Percentiles rank a stretch among this genome's conserved stretches.
Evolutionary conservation across 1,140 invertebrate species (phyloP).

Genomic region (Schlechtendalia chinensis): DNA sequence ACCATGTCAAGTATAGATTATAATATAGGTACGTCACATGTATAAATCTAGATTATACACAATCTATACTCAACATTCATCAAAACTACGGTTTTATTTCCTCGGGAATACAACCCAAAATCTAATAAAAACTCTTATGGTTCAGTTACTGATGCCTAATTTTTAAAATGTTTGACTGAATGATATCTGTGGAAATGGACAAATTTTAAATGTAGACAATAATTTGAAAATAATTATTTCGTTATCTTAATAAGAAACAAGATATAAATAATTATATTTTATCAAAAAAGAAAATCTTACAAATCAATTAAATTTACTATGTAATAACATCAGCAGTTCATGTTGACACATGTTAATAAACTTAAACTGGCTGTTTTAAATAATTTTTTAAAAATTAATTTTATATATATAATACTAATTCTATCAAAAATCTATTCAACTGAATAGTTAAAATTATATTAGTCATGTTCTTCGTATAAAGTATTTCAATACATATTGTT

Average conservation of each 20-base stretch:
- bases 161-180: no score
- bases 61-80: no score
- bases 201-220: no score
- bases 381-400: not conserved
- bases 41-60: no score
- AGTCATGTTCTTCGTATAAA: not conserved
- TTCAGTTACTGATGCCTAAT: not conserved
- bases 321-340: not conserved
- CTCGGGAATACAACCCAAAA: no score
- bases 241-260: no score
- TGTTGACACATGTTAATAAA: not conserved
- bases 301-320: not conserved
- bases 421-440: not conserved
- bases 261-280: not conserved
- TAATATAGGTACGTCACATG: no score
- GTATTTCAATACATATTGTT: constrained; percentile 15
- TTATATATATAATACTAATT: not conserved
- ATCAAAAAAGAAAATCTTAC: not conserved
- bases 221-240: no score
- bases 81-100: no score
- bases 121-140: no score
- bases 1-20: no score
- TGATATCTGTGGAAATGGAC: no score
- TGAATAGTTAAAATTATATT: not conserved
- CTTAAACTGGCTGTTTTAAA: not conserved